Evolutionary conservation across 2,797 vertebrate species (phyloP).

Genomic region (Cebuella pygmaea): DNA sequence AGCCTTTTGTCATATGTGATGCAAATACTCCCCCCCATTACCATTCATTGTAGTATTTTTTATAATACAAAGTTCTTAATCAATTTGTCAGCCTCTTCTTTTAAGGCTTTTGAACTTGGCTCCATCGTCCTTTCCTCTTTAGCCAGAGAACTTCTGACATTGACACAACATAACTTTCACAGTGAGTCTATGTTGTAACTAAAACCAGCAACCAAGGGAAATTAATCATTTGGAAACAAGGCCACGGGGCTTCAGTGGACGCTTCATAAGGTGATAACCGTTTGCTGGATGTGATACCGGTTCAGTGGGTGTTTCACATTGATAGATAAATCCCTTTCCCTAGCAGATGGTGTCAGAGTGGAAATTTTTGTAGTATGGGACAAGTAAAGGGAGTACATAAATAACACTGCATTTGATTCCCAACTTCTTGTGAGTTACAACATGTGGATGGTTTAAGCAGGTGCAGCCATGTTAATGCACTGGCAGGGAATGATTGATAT

Average conservation of each 20-base stretch:
- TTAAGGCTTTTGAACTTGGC: constrained; percentile 15
- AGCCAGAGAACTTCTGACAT: neutral
- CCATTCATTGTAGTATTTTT: neutral
- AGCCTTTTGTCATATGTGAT: neutral
- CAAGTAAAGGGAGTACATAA: neutral
- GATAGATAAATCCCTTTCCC: constrained; percentile 58
- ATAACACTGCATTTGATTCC: neutral
- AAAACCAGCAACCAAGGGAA: neutral
- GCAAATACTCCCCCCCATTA: neutral
- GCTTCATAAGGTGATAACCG: neutral
- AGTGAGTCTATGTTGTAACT: neutral
- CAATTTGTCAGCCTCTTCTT: neutral
- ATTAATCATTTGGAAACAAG: constrained; percentile 8
- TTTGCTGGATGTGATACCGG: neutral
- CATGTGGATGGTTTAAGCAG: neutral
- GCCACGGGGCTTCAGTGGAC: constrained; percentile 37
- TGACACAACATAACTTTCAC: neutral
- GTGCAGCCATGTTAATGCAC: neutral
- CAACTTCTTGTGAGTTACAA: neutral
- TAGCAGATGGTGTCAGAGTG: constrained; percentile 27
- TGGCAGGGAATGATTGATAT: neutral
- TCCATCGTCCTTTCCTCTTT: neutral
- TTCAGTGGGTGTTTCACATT: constrained; percentile 40
- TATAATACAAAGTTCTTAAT: neutral
- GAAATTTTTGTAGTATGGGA: neutral